Evolutionary conservation across 2,888 invertebrate genomes (phyloP), one percentile per base, ranked within the genome.

Genomic region (Schizotus pectinicornis): DNA sequence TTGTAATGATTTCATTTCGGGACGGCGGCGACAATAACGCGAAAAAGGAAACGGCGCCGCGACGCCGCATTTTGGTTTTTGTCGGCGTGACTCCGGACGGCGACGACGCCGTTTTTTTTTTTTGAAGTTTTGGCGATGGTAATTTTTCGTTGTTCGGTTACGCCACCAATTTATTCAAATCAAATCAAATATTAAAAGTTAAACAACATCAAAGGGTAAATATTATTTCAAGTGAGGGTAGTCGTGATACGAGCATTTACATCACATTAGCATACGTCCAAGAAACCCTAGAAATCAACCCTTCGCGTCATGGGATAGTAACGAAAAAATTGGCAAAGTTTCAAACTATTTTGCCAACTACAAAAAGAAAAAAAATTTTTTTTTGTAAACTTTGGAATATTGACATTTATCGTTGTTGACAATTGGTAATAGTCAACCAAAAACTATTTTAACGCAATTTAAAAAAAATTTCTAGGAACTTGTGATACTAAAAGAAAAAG

Each of bases 1-100:
- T 61, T 67, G 68, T 66, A 67, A 69, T 67, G 68, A 67, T 68
- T 66, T 63, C 65, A 65, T 70, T 70, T 67, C 60, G 62, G 61
- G 50, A 55, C 56, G 9, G 2, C 11, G 50, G 53, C 56, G 9
- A 7, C 11, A 32, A 42, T 11, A 11, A 31, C 7, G 22, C 6
- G n/a, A 22, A 9, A 5, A 7, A 7, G 8, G 6, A 30, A 2
- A 43, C 11, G 6, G 9, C 9, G 7, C 9, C 7, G 7, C n/a
- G n/a, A n/a, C n/a, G n/a, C n/a, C n/a, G n/a, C n/a, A n/a, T n/a
- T 13, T 2, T 22, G 2, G 35, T 9, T 35, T 2, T 35, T 43
- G 22, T 30, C 22, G 31, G 2, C 22, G 12, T 43, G n/a, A 42
- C 42, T 13, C 42, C 42, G n/a, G n/a, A n/a, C n/a, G n/a, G n/a